Evolutionary conservation across 2,797 vertebrate genomes (phyloP), one percentile per base, ranked within the genome.

Genomic region (Malacoctenus gilli): DNA sequence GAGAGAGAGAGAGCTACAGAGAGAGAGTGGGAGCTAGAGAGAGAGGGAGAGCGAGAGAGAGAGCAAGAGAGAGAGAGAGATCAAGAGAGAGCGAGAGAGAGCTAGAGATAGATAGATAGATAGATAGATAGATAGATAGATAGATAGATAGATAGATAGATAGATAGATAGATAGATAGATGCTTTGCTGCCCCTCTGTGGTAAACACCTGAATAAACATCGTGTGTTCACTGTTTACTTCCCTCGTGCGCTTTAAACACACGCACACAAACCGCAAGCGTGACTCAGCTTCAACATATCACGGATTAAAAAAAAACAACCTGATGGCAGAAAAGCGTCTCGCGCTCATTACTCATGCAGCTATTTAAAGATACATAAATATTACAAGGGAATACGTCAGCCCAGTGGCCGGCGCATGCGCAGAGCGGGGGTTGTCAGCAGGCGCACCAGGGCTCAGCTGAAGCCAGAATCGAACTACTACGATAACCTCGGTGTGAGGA

Each of bases 111-210:
- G n/a, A n/a, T n/a, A n/a, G n/a, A n/a, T n/a, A n/a, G n/a, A n/a
- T n/a, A n/a, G n/a, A n/a, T n/a, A n/a, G n/a, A n/a, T n/a, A n/a
- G n/a, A n/a, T n/a, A n/a, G n/a, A n/a, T n/a, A n/a, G n/a, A n/a
- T n/a, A n/a, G n/a, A n/a, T n/a, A n/a, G n/a, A n/a, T n/a, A 38
- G 48, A 13, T 37, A 6, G 30, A 6, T 30, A 0, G 50, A 23
- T 1, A 16, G 2, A n/a, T 28, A 9, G 1, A 28, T 15, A 15
- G 11, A 34, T 2, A 42, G 41, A 3, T 7, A 22, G 20, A 40
- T 53, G 25, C 35, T 74, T 62, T 86, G 81, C 83, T 87, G 79
- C 81, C 79, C 37, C 75, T 46, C 2, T 43, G 81, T 83, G 87
- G 80, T 65, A 6, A 53, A 57, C 20, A 11, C 22, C 13, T 30